Base-by-base conservation (phyloP, 2,113 vertebrate genomes). In the Laticauda colubrina region DNA sequence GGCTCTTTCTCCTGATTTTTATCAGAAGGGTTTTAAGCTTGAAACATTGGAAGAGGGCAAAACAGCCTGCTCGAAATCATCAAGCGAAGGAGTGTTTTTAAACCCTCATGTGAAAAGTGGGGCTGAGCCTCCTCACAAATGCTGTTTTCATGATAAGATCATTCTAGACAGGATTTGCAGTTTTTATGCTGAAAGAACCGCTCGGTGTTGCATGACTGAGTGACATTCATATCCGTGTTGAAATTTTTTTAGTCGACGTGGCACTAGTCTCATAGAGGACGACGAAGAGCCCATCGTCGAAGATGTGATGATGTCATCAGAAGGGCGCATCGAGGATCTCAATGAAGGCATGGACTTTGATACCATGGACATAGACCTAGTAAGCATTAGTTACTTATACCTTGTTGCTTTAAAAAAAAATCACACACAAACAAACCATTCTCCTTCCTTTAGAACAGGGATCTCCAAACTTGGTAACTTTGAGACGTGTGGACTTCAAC, bases 311-410 rank as follows among this genome's bases (percentile, higher is more conserved):
- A 99, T 99, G 99, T 99, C 99, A 90, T 99, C 99, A 56, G 99
- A 99, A 97, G 99, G 99, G 89, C 98, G 99, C 91, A 99, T 99
- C 97, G 99, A 99, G 94, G 99, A 99, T 97, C 98, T 99, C 94
- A 99, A 99, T 53, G 99, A 99, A 97, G 99, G 99, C 97, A 99
- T 99, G 99, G 99, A 99, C 97, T 99, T 99, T 86, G 99, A 99
- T 96, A 99, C 99, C 96, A 99, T 99, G 99, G 99, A 99, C 97
- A 99, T 99, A 97, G 99, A 99, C 96, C 97, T 99, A 98, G 99
- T 99, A 98, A 98, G 98, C 96, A 61, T 54, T 0, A 39, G 6
- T 90, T 90, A 2, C 55, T 86, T 48, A 23, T 11, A 11, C 4
- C 39, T 57, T 29, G 24, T 34, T 18, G 43, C 39, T 18, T 14